Percentiles rank a stretch among this genome's conserved stretches.
These are phyloP conservation scores for Callopanchax toddi DNA, from an alignment of 2,113 vertebrate genomes.

Conservation along the genomic window DNA sequence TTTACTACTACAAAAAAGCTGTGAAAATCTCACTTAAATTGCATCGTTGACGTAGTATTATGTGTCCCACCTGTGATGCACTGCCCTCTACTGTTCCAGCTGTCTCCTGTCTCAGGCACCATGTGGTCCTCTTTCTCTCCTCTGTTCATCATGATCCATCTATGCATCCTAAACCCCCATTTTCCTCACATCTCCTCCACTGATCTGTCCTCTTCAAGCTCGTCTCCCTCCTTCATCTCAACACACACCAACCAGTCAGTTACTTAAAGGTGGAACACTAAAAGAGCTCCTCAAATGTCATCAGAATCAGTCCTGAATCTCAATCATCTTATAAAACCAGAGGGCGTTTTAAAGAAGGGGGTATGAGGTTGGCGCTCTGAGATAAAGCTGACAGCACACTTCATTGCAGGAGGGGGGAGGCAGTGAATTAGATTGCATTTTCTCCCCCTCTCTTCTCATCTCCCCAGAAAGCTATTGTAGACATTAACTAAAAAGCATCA, in stretches of 20 bases:
- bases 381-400: conserved; percentile 80
- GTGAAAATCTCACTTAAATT: not conserved
- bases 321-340: conserved; percentile 65
- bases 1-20: no score
- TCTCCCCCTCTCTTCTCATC: conserved; percentile 13
- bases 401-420: conserved; percentile 52
- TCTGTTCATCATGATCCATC: conserved; percentile 8
- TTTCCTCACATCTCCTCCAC: not conserved
- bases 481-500: conserved; percentile 61
- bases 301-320: conserved; percentile 73
- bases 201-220: conserved; percentile 4
- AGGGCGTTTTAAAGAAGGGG: conserved; percentile 13
- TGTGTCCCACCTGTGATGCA: conserved; percentile 41
- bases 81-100: conserved; percentile 8
- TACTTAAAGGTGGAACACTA: conserved; percentile 22
- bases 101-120: not conserved
- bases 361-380: conserved; percentile 43
- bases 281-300: conserved; percentile 73
- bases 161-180: conserved; percentile 7
- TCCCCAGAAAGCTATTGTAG: conserved; percentile 52
- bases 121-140: not conserved
- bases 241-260: conserved; percentile 41
- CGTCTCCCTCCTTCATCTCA: conserved; percentile 3
- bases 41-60: no score
- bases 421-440: conserved; percentile 74